phyloP scores from a whole-genome alignment of 1,140 invertebrate species.

The Epicauta chinensis region DNA sequence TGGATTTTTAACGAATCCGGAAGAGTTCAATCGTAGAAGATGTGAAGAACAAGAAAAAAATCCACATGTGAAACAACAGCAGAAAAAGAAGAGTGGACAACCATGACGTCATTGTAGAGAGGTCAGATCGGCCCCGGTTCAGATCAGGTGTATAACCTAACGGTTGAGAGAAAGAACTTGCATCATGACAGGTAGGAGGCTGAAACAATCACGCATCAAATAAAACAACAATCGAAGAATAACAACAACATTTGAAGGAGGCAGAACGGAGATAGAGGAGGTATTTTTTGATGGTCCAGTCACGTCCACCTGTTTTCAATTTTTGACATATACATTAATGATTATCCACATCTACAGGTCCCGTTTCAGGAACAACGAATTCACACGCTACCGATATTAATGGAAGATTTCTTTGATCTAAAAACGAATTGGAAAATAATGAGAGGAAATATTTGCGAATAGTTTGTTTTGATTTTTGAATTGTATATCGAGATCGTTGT shows the following conservation, averaged over 20 bases:
- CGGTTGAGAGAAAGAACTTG: slow-evolving; percentile 17
- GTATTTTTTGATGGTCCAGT: slow-evolving; percentile 8
- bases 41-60: too few relatives aligned
- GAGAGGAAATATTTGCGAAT: too few relatives aligned
- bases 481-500: too few relatives aligned
- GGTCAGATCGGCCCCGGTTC: slow-evolving; percentile 19
- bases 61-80: background rate
- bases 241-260: too few relatives aligned
- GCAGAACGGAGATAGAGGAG: too few relatives aligned
- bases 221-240: slow-evolving; percentile 8
- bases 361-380: background rate
- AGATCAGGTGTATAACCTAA: slow-evolving; percentile 31
- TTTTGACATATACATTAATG: too few relatives aligned
- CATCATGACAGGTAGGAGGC: slow-evolving; percentile 26
- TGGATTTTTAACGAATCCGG: too few relatives aligned
- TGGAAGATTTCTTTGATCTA: too few relatives aligned
- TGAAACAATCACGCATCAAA: slow-evolving; percentile 28
- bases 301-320: slow-evolving; percentile 14
- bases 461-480: too few relatives aligned
- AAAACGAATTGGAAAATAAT: too few relatives aligned
- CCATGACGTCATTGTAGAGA: slow-evolving; percentile 29
- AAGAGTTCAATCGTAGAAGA: too few relatives aligned
- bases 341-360: too few relatives aligned
- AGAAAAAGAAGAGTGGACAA: slow-evolving; percentile 25
- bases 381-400: slow-evolving; percentile 9